A percentile compares a stretch with the other conserved stretches of the same genome.
These are phyloP conservation scores for Unio delphinus DNA, from an alignment of 2,888 invertebrate species.

Conservation along the genomic window DNA sequence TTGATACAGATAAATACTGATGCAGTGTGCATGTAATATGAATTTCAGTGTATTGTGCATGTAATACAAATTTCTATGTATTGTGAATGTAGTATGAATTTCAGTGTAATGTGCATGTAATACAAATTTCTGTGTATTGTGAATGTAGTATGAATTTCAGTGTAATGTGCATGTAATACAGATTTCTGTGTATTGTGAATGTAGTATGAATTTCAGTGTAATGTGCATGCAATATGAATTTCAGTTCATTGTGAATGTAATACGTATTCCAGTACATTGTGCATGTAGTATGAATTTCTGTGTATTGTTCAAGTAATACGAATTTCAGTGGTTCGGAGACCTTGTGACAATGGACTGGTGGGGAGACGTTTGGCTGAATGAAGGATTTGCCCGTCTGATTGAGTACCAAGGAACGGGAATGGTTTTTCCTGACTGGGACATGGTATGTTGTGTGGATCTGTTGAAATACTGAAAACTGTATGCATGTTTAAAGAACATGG, in stretches of 20 bases:
- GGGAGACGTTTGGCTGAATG: slow-evolving; percentile 91
- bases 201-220: too few species aligned
- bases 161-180: too few species aligned
- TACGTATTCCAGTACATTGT: slow-evolving; percentile 2
- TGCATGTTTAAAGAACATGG: too few species aligned
- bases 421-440: slow-evolving; percentile 84
- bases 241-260: too few species aligned
- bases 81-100: too few species aligned
- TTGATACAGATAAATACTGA: too few species aligned
- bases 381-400: slow-evolving; percentile 88
- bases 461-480: too few species aligned
- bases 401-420: slow-evolving; percentile 81
- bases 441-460: slow-evolving; percentile 67
- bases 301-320: slow-evolving; percentile 37
- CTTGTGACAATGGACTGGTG: slow-evolving; percentile 92
- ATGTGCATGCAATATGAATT: too few species aligned
- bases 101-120: too few species aligned
- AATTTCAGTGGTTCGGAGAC: slow-evolving; percentile 72
- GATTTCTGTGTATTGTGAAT: slow-evolving; percentile 59
- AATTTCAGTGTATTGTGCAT: slow-evolving; percentile 59
- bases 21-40: too few species aligned
- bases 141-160: too few species aligned
- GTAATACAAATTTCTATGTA: too few species aligned
- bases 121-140: slow-evolving; percentile 59
- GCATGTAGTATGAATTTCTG: slow-evolving; percentile 42